Base-by-base conservation (phyloP, 1,140 invertebrate species). In the Danaus melanippus region DNA sequence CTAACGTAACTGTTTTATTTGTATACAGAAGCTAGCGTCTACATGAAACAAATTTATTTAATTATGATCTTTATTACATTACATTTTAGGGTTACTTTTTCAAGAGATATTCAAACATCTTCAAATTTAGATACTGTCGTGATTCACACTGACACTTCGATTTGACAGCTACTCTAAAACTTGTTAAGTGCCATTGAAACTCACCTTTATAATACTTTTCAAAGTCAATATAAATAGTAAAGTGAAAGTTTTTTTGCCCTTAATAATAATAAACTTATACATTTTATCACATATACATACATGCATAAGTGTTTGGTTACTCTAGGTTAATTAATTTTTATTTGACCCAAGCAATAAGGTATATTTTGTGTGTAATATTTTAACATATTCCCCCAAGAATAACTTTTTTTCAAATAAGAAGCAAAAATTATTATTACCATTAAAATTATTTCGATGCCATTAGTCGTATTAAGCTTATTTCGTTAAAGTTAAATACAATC, bases 131-230 rank as follows among this genome's bases (percentile, higher is more conserved):
- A 75, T 60, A 60, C 69, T 65, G 69, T 67, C 64, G 69, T 71
- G 68, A 76, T 76, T 76, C 74, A 76, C 71, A 69, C 49, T 55
- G 59, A 66, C 60, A 66, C 58, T 57, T 64, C 63, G 62, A 63
- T 60, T 53, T 70, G 60, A 66, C 65, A 70, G 72, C 62, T 73
- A 81, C 80, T 84, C 72, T 69, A 76, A 66, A 58, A 68, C 63
- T 72, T 73, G 69, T 76, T 64, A 72, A 79, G 74, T 71, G 69
- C 71, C 76, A 70, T 58, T 72, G 55, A 64, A 57, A 59, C 61
- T 73, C 62, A 76, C 68, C 70, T 79, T 64, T 49, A 62, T 59
- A 71, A 66, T 80, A 79, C 82, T 84, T 76, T 80, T 72, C 71
- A 74, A 73, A 69, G 63, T 45, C 59, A 62, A 65, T 42, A 48